Evolutionary conservation across 2,113 vertebrate genomes (phyloP).

Genomic region (Stomatorhinus ivindoensis): DNA sequence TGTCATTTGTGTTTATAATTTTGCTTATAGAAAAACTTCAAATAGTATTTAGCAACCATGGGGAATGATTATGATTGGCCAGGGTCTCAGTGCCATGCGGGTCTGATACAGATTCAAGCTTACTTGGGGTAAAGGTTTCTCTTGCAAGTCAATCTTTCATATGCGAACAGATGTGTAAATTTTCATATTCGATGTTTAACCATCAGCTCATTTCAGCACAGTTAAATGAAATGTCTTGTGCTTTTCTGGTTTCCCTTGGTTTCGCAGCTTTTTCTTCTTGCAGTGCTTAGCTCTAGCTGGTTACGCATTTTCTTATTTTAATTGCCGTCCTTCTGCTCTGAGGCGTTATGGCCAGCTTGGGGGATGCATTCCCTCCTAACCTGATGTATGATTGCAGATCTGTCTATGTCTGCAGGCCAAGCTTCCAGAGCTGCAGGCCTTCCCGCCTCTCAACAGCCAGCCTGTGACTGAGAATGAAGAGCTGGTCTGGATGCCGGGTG

Average conservation of each 20-base stretch:
- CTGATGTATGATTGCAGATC: background rate
- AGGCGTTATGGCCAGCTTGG: background rate
- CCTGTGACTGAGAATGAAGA: constrained; percentile 91
- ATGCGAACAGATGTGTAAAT: background rate
- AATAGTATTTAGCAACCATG: background rate
- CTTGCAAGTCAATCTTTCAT: background rate
- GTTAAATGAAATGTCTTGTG: background rate
- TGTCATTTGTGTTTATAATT: background rate
- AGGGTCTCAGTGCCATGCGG: background rate
- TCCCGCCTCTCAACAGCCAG: constrained; percentile 82
- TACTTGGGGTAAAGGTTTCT: background rate
- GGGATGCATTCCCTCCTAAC: background rate
- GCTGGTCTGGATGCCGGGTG: constrained; percentile 96
- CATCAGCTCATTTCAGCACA: background rate
- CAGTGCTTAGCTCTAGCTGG: background rate
- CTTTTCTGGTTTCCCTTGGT: background rate
- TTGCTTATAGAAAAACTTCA: background rate
- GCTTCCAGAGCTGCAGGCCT: constrained; percentile 91
- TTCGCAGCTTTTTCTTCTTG: background rate
- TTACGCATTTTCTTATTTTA: background rate
- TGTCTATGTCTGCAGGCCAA: constrained; percentile 68
- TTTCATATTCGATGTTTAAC: background rate
- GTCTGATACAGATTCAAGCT: background rate
- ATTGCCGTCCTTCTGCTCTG: background rate
- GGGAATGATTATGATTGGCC: background rate